phyloP scores from a whole-genome alignment of 2,113 vertebrate species.

The Eclectus roratus region DNA sequence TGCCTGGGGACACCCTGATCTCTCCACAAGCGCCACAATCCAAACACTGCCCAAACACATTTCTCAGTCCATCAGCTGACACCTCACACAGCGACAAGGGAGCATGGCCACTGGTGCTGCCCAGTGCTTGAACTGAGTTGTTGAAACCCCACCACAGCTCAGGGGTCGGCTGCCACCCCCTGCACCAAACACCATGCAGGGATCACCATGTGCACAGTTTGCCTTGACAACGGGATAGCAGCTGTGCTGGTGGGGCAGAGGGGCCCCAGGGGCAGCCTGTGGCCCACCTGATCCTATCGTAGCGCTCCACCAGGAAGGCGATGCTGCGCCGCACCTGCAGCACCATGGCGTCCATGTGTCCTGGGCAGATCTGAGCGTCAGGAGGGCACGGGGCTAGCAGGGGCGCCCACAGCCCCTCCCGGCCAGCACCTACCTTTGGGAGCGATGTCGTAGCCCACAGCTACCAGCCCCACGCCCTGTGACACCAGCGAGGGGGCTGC shows the following conservation, averaged over 20 bases:
- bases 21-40: fast-evolving
- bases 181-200: background rate
- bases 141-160: fast-evolving
- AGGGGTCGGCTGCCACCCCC: fast-evolving
- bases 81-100: fast-evolving
- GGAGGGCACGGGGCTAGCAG: fast-evolving
- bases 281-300: constrained; percentile 79
- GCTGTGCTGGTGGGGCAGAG: fast-evolving
- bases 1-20: background rate
- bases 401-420: fast-evolving
- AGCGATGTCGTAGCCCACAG: constrained; percentile 84
- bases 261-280: background rate
- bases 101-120: background rate
- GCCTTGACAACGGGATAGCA: background rate
- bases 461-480: constrained; percentile 80
- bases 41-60: fast-evolving
- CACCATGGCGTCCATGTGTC: constrained; percentile 90
- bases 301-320: constrained; percentile 74
- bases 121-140: fast-evolving
- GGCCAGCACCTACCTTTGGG: constrained; percentile 80
- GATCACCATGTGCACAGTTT: fast-evolving
- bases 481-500: constrained; percentile 79
- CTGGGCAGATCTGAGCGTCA: constrained; percentile 58
- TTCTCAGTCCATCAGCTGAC: background rate
- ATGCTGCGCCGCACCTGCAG: constrained; percentile 85